phyloP scores from a whole-genome alignment of 2,113 vertebrate genomes.

The Menidia beryllina region DNA sequence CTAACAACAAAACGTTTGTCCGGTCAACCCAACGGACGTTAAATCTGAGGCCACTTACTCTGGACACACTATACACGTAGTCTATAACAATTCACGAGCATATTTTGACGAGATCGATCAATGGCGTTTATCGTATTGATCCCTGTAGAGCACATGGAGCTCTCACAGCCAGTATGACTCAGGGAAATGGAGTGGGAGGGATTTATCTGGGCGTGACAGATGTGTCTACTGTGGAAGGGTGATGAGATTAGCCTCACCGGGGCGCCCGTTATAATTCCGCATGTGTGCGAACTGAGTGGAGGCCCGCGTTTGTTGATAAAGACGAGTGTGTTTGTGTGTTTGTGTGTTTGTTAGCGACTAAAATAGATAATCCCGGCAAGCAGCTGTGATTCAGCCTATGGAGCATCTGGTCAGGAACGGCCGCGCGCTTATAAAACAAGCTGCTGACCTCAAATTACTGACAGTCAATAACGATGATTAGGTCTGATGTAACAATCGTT shows the following conservation, averaged over 20 bases:
- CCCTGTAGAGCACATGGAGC: neutral
- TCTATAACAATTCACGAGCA: constrained; percentile 40
- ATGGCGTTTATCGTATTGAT: constrained; percentile 45
- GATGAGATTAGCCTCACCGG: constrained; percentile 66
- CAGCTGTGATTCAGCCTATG: constrained; percentile 71
- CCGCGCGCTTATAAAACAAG: constrained; percentile 57
- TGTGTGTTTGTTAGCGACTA: constrained; percentile 21
- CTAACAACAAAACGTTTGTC: constrained; percentile 51
- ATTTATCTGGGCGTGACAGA: constrained; percentile 73
- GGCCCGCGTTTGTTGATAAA: constrained; percentile 35
- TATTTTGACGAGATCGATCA: constrained; percentile 57
- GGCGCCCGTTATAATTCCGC: constrained; percentile 60
- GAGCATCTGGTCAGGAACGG: constrained; percentile 68
- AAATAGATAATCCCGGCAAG: constrained; percentile 69
- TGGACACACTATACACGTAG: constrained; percentile 17
- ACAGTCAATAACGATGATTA: constrained; percentile 66
- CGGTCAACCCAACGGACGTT: constrained; percentile 19
- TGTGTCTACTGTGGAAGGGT: constrained; percentile 56
- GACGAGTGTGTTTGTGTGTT: constrained; percentile 16
- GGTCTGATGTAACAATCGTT: constrained; percentile 38
- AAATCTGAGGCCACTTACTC: constrained; percentile 47
- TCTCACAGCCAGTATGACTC: constrained; percentile 53
- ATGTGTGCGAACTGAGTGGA: constrained; percentile 48
- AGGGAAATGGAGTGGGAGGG: constrained; percentile 67
- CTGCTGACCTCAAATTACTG: constrained; percentile 61